Evolutionary conservation across 1,140 invertebrate species (phyloP).

Genomic region (Ganaspis sp.): DNA sequence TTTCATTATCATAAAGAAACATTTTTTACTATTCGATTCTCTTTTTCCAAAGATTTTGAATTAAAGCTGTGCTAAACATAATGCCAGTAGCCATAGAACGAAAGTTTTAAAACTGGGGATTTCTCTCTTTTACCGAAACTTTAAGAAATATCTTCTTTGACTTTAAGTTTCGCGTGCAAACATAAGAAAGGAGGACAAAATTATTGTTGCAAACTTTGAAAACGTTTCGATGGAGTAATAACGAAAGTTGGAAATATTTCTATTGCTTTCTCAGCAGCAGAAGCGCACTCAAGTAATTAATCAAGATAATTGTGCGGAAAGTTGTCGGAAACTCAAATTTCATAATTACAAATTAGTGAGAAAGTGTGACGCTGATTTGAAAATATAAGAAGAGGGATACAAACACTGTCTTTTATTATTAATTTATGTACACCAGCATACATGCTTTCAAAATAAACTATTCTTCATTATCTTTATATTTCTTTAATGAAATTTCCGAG

Average conservation of each 20-base stretch:
- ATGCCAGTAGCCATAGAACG: not conserved
- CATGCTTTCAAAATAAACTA: too few species aligned
- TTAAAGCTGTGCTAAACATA: not conserved
- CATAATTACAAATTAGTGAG: not conserved
- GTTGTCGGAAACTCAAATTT: not conserved
- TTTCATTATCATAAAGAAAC: too few species aligned
- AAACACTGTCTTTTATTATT: too few species aligned
- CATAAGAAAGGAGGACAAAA: not conserved
- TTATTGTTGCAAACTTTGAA: conserved; percentile 13
- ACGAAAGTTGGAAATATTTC: not conserved
- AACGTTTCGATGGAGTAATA: conserved; percentile 12
- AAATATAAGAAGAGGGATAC: too few species aligned
- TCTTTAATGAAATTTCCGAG: too few species aligned
- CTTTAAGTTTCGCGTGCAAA: not conserved
- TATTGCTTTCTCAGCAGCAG: not conserved
- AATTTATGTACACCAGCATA: too few species aligned
- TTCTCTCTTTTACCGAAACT: not conserved
- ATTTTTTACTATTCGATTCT: too few species aligned
- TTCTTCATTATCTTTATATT: too few species aligned
- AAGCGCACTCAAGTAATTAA: not conserved
- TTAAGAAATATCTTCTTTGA: conserved; percentile 2
- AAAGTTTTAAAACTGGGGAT: not conserved
- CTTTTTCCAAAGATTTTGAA: not conserved
- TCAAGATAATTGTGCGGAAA: not conserved
- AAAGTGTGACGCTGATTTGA: too few species aligned